phyloP scores from a whole-genome alignment of 35 echinoderm and acorn worm genomes.

The Eucidaris tribuloides region DNA sequence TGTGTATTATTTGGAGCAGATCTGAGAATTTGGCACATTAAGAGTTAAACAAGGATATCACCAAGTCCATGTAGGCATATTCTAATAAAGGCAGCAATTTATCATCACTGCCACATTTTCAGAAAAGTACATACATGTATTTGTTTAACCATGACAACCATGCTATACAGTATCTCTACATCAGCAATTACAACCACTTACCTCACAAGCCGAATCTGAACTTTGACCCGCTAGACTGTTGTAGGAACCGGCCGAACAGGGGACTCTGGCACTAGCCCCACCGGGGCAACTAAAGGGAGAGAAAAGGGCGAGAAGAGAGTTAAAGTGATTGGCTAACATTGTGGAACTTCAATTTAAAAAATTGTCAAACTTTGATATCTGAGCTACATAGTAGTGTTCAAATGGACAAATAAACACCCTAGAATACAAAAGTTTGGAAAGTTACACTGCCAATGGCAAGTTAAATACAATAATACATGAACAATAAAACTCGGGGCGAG shows the following conservation, averaged over 20 bases:
- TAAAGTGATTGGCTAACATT: too few relatives aligned
- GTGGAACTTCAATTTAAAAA: too few relatives aligned
- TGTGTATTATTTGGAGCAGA: background rate
- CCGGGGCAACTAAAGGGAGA: constrained; percentile 73
- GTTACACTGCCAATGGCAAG: too few relatives aligned
- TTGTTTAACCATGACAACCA: background rate
- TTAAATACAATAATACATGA: too few relatives aligned
- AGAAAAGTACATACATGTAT: background rate
- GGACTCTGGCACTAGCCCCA: constrained; percentile 64
- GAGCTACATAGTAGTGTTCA: too few relatives aligned
- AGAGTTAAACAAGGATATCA: too few relatives aligned
- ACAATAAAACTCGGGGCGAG: too few relatives aligned
- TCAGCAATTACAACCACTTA: background rate
- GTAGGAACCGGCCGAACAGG: constrained; percentile 72
- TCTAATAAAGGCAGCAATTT: background rate
- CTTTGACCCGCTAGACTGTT: constrained; percentile 55
- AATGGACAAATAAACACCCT: too few relatives aligned
- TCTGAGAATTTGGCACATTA: too few relatives aligned
- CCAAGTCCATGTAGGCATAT: background rate
- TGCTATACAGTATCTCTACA: background rate
- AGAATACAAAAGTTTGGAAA: too few relatives aligned
- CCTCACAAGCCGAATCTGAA: constrained; percentile 62
- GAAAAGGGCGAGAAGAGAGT: constrained; percentile 18
- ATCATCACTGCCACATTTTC: background rate
- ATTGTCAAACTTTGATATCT: too few relatives aligned